phyloP scores from a whole-genome alignment of 1,140 invertebrate genomes.

The Eulimnadia texana region DNA sequence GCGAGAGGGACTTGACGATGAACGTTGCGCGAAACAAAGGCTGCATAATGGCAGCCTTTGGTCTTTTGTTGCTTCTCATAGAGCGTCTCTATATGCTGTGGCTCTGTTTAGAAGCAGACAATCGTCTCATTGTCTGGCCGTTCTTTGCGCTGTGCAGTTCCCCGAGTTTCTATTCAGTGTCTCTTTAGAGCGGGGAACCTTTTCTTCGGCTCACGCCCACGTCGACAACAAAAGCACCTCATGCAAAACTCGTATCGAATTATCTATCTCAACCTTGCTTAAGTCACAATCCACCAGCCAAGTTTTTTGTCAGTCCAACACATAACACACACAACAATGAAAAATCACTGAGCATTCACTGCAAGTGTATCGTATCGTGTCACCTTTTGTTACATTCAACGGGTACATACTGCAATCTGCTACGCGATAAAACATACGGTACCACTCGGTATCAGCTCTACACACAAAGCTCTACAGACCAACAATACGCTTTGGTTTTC shows the following conservation, averaged over 20 bases:
- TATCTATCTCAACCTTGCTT: background rate
- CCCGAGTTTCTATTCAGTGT: background rate
- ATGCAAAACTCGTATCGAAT: background rate
- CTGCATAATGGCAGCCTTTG: background rate
- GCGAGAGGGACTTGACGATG: background rate
- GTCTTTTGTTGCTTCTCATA: background rate
- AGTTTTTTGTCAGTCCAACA: too few relatives aligned
- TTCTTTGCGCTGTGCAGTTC: background rate
- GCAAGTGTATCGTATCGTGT: background rate
- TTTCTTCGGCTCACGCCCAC: constrained; percentile 13
- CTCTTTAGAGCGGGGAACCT: background rate
- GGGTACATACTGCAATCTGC: background rate
- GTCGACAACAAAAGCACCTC: background rate
- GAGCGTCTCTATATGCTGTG: background rate
- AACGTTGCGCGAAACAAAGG: background rate
- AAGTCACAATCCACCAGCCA: too few relatives aligned
- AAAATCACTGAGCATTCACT: background rate
- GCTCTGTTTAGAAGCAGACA: background rate
- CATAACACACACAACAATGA: background rate
- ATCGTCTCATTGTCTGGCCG: background rate
- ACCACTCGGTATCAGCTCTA: background rate
- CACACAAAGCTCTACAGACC: too few relatives aligned
- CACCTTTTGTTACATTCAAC: background rate
- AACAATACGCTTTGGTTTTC: too few relatives aligned
- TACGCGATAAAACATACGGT: background rate